These are phyloP conservation scores for Minunthozetes semirufus DNA, from an alignment of 2,888 invertebrate genomes.

Conservation along the genomic window DNA sequence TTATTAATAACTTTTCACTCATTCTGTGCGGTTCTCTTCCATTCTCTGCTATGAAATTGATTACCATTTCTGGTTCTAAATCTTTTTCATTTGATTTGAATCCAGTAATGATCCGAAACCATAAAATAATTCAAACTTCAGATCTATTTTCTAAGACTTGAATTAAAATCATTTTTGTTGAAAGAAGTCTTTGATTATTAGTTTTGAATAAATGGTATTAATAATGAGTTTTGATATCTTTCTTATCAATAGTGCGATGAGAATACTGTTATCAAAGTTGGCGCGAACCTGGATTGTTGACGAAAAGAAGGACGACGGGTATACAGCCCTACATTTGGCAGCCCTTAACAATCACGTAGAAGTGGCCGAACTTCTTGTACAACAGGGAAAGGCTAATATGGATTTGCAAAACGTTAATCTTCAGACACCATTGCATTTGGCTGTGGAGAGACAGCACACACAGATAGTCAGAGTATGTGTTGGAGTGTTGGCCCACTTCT, in stretches of 20 bases:
- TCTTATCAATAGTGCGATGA: constrained; percentile 69
- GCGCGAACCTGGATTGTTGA: constrained; percentile 95
- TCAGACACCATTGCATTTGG: constrained; percentile 79
- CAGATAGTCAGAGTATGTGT: constrained; percentile 76
- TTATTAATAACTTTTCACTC: no score
- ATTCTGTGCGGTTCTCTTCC: no score
- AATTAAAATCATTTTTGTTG: no score
- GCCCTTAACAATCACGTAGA: constrained; percentile 95
- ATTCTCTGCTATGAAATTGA: no score
- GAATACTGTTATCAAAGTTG: constrained; percentile 82
- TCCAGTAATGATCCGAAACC: no score
- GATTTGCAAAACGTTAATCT: constrained; percentile 93
- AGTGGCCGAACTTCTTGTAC: constrained; percentile 71
- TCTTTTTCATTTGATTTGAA: no score
- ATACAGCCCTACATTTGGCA: constrained; percentile 89
- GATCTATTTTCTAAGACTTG: no score
- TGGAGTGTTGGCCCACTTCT: neutral
- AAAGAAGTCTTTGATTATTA: no score
- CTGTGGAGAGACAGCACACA: constrained; percentile 86
- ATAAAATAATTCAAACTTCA: no score
- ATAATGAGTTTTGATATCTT: neutral
- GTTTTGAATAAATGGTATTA: neutral
- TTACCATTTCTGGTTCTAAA: no score
- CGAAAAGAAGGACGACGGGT: constrained; percentile 97
- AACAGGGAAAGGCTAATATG: constrained; percentile 66